Evolutionary conservation across 2,113 vertebrate genomes (phyloP), one percentile per base, ranked within the genome.

Genomic region (Isurus oxyrinchus): DNA sequence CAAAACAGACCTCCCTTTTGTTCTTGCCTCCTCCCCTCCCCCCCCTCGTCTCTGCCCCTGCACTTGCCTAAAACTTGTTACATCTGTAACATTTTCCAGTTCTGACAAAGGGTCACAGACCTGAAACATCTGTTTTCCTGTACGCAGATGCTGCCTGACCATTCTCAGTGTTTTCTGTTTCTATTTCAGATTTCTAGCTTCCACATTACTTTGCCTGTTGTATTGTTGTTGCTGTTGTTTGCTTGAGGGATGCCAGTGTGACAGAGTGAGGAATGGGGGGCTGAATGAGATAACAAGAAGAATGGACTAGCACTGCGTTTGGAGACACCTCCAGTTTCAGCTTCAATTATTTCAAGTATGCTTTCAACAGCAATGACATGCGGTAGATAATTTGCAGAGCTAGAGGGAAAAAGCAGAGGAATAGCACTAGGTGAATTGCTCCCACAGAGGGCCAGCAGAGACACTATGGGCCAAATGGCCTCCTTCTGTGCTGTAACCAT

Each of bases 1-100:
- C n/a, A 40, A 16, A n/a, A 81, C 79, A 81, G 79, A 44, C 79
- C n/a, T 81, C 79, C n/a, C n/a, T 81, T 81, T 81, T 81, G 79
- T 81, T 81, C n/a, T 40, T 40, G 13, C n/a, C 35, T 81, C 13
- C 79, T 16, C 14, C n/a, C 35, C 4, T 4, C n/a, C 13, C 79
- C 79, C 69, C 69, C 44, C 44, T 1, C 44, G 0, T 49, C 16
- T 19, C 79, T 84, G 35, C 79, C n/a, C 1, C n/a, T 19, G 14
- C 19, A 44, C n/a, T 84, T 44, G 16, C 16, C 19, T 40, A 84
- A 84, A 44, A 84, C 79, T 14, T 40, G 79, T 84, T 84, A 44
- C 79, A 84, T 84, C n/a, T 84, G 79, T 84, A 84, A 84, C n/a
- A 40, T 40, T 84, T 84, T 84, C 79, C 79, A 84, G n/a, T 84